Evolutionary conservation across 2,113 vertebrate genomes (phyloP), one percentile per base, ranked within the genome.

Genomic region (Carlito syrichta): DNA sequence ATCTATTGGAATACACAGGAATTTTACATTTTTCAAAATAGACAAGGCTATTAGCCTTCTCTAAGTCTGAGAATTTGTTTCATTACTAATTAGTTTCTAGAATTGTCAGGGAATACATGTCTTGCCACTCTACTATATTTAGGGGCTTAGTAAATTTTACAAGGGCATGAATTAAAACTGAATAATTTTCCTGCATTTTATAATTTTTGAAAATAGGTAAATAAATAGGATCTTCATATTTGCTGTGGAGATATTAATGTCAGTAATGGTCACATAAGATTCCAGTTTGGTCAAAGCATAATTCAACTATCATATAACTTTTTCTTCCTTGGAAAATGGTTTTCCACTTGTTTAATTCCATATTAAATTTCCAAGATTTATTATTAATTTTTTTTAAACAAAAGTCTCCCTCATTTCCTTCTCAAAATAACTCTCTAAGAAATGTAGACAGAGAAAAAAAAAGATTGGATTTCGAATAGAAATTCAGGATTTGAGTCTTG

Each of bases 1-100:
- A 84, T 76, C 84, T 86, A 43, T 93, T 76, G 52, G 48, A 94
- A 76, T 84, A 93, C 12, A 89, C 2, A 95, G 38, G 30, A 93
- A 89, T 89, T 90, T 96, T 91, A 82, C 38, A 94, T 60, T 86
- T 97, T 91, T 96, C 62, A 94, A 94, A 94, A 82, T 27, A 87
- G 77, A 86, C 45, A 81, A 90, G 43, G 54, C 69, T 62, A 78
- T 97, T 97, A 95, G 10, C 48, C 62, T 95, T 48, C 48, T 45
- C 48, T 45, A 93, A 91, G 63, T 71, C 91, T 95, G 68, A 95
- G 56, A 77, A 76, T 35, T 91, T 30, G 23, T 96, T 97, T 94
- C 62, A 66, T 94, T 52, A 69, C 56, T 94, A 94, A 93, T 96
- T 95, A 97, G 77, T 86, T 87, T 90, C 83, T 87, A 19, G 73